Evolutionary conservation across 2,113 vertebrate species (phyloP).

Genomic region (Urocynchramus pylzowi): DNA sequence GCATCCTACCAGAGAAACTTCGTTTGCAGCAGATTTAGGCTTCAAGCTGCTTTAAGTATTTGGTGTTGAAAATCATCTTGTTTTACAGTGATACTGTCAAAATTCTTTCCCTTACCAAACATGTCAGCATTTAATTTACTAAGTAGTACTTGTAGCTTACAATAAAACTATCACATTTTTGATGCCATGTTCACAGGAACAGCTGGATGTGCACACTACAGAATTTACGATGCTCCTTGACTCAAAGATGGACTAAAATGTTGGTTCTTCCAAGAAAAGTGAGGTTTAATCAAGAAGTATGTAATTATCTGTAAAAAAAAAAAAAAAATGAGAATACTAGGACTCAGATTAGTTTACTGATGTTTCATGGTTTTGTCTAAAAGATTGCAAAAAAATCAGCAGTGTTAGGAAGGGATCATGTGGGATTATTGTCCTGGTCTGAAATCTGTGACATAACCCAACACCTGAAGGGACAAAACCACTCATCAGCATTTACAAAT

Average conservation of each 20-base stretch:
- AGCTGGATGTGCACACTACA: not conserved
- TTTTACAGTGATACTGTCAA: not conserved
- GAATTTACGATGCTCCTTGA: not conserved
- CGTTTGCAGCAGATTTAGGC: not conserved
- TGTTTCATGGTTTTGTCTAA: not conserved
- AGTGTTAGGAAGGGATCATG: fast-evolving
- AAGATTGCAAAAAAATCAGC: not conserved
- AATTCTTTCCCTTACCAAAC: not conserved
- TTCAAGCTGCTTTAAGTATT: not conserved
- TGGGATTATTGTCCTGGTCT: not conserved
- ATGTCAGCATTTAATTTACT: not conserved
- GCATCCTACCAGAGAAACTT: not conserved
- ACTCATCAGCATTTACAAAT: fast-evolving
- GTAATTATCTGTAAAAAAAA: not conserved
- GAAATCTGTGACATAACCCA: not conserved
- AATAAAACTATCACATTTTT: not conserved
- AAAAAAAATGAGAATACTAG: not conserved
- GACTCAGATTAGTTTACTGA: not conserved
- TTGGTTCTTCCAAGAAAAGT: not conserved
- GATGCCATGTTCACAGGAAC: not conserved
- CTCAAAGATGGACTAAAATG: not conserved
- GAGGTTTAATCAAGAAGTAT: not conserved
- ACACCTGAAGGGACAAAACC: not conserved
- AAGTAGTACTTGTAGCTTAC: not conserved
- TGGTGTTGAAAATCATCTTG: not conserved